These are phyloP conservation scores for Aspidoscelis tigris DNA, from an alignment of 2,113 vertebrate species.

Conservation along the genomic window DNA sequence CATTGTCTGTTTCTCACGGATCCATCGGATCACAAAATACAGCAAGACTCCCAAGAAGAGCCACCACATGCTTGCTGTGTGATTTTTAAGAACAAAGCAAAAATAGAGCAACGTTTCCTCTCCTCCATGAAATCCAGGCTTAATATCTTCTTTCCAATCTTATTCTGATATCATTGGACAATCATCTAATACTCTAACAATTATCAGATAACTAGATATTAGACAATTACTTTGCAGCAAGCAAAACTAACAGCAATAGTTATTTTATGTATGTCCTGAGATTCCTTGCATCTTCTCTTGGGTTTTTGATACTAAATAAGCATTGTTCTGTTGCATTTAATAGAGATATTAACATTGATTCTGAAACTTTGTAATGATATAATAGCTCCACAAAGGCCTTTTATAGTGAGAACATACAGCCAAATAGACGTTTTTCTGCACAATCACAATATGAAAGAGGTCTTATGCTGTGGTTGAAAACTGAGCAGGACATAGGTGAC, in stretches of 20 bases:
- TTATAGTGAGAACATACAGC: neutral
- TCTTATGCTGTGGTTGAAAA: too few relatives aligned
- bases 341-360: neutral
- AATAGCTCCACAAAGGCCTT: neutral
- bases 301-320: neutral
- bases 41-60: too few relatives aligned
- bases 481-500: too few relatives aligned
- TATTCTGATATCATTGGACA: neutral
- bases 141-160: neutral
- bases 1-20: conserved; percentile 65
- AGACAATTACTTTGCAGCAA: too few relatives aligned
- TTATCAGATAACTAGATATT: too few relatives aligned
- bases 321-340: neutral
- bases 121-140: neutral
- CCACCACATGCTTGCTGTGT: conserved; percentile 31
- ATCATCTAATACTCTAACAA: too few relatives aligned
- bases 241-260: neutral
- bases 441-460: too few relatives aligned
- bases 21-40: conserved; percentile 48
- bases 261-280: neutral
- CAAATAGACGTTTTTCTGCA: neutral
- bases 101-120: neutral
- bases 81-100: neutral
- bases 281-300: neutral
- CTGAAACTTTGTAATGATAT: neutral